A percentile compares a stretch with the other conserved stretches of the same genome.
Conservation (phyloP, 1,140 invertebrate species). For the honey bee (Apis mellifera) region Amel_HAv3.1 CM009944.2:5478001-5478500, state of each 20-base stretch:
- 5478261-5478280: not conserved
- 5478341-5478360: constrained; percentile 27
- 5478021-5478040: constrained; percentile 51
- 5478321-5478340: constrained; percentile 18
- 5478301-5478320: constrained; percentile 19
- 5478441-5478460: constrained; percentile 44
- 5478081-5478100: constrained; percentile 47
- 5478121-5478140: constrained; percentile 62
- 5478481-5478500: constrained; percentile 57
- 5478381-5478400: constrained; percentile 67
- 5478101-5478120: constrained; percentile 58
- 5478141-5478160: constrained; percentile 50
- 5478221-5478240: constrained; percentile 59
- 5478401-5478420: constrained; percentile 68
- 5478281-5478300: not conserved
- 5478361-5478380: constrained; percentile 45
- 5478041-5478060: constrained; percentile 59
- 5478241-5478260: not conserved
- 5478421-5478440: constrained; percentile 57
- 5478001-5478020: constrained; percentile 43
- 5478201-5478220: constrained; percentile 59
- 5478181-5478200: constrained; percentile 64
- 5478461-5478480: constrained; percentile 44
- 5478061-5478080: constrained; percentile 66
- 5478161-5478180: constrained; percentile 28